phyloP scores from a whole-genome alignment of 2,113 vertebrate species.

The Neogobius melanostomus region DNA sequence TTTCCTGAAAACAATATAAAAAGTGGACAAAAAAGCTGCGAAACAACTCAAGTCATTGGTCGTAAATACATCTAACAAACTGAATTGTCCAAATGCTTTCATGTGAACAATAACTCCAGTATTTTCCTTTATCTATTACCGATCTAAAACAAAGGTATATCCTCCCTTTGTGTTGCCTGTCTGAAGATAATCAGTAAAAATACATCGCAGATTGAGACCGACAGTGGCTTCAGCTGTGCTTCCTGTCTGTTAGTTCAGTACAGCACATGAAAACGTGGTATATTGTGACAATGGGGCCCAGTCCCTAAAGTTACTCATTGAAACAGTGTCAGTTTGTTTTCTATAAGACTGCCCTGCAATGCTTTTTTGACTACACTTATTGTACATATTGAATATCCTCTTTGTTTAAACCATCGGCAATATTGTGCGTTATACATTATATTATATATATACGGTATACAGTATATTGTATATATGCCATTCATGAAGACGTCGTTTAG shows the following conservation, averaged over 20 bases:
- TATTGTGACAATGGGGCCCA: slow-evolving; percentile 8
- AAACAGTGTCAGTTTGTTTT: slow-evolving; percentile 6
- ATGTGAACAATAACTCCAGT: too few relatives aligned
- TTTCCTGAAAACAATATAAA: not conserved
- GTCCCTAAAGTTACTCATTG: not conserved
- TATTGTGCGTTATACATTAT: not conserved
- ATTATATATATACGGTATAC: too few relatives aligned
- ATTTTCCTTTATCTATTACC: not conserved
- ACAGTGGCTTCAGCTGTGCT: not conserved
- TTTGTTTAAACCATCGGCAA: not conserved
- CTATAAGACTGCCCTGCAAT: not conserved
- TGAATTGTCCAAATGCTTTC: too few relatives aligned
- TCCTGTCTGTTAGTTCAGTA: slow-evolving; percentile 6
- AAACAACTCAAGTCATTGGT: too few relatives aligned
- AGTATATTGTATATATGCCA: not conserved
- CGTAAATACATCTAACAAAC: too few relatives aligned
- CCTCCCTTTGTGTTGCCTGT: slow-evolving; percentile 42
- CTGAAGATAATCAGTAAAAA: slow-evolving; percentile 28
- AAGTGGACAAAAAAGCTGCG: not conserved
- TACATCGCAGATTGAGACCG: slow-evolving; percentile 6
- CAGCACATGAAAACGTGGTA: not conserved
- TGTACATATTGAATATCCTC: not conserved
- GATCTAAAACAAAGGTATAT: slow-evolving; percentile 35
- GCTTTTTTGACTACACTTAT: not conserved
- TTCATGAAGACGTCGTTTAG: not conserved